Evolutionary conservation across 2,888 invertebrate genomes (phyloP).

Genomic region (Himalopsyche japonica): DNA sequence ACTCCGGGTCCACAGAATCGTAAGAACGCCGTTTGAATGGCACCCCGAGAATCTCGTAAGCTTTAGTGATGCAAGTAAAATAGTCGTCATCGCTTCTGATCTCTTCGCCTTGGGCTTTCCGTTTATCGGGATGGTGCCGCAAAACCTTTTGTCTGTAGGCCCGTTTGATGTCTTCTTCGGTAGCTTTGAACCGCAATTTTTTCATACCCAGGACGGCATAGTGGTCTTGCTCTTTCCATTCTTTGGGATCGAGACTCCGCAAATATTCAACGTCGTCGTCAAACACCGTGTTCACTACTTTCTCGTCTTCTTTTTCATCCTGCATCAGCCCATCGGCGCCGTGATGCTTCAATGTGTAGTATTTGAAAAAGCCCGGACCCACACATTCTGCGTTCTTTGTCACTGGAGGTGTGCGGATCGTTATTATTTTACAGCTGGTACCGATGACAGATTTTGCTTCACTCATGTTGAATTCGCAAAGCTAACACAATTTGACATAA

Average conservation of each 20-base stretch:
- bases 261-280: constrained; percentile 74
- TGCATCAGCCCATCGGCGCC: constrained; percentile 55
- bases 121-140: constrained; percentile 97
- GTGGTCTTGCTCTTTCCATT: constrained; percentile 98
- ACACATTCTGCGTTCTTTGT: constrained; percentile 59
- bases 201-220: constrained; percentile 93
- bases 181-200: constrained; percentile 79
- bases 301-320: constrained; percentile 53
- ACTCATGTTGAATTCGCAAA: constrained; percentile 13
- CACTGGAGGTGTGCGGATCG: constrained; percentile 43
- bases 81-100: constrained; percentile 92
- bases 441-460: constrained; percentile 8
- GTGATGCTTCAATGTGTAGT: constrained; percentile 57
- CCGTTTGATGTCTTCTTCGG: constrained; percentile 90
- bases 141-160: constrained; percentile 91
- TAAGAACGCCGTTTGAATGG: constrained; percentile 83
- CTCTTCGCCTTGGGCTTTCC: constrained; percentile 87
- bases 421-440: constrained; percentile 11
- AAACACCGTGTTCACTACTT: constrained; percentile 54
- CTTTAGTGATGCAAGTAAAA: constrained; percentile 97
- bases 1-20: constrained; percentile 95
- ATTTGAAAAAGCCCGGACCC: constrained; percentile 57
- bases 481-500: constrained; percentile 25
- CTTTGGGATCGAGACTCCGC: constrained; percentile 88
- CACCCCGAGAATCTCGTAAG: constrained; percentile 88